These are phyloP conservation scores for Syngnathus rostellatus DNA, from an alignment of 2,797 vertebrate genomes.

Conservation along the genomic window DNA sequence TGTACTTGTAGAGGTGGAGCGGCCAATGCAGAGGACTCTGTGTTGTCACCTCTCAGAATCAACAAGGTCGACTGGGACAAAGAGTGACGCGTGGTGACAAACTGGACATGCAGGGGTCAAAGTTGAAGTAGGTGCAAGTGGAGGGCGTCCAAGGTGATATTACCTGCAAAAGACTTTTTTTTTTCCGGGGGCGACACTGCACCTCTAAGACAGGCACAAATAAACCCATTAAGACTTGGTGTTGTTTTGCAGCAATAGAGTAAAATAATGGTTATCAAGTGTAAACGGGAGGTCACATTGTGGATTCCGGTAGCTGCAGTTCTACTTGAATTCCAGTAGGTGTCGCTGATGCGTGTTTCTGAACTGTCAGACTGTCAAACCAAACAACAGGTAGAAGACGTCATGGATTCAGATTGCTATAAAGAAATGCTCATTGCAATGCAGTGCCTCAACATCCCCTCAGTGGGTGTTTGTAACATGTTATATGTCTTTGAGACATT, in stretches of 20 bases:
- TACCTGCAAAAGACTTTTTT: background rate
- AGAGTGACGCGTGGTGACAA: constrained; percentile 16
- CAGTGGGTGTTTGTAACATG: background rate
- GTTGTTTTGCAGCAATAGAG: background rate
- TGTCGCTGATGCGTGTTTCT: background rate
- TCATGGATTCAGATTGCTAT: background rate
- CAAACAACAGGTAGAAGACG: background rate
- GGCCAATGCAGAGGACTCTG: constrained; percentile 36
- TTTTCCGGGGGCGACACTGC: too few relatives aligned
- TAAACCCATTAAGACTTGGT: background rate
- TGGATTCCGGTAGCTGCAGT: background rate
- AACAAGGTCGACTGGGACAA: constrained; percentile 45
- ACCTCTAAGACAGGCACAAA: background rate
- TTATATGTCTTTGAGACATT: background rate
- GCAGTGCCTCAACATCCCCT: background rate
- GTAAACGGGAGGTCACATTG: background rate
- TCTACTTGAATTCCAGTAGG: background rate
- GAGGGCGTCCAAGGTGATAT: background rate
- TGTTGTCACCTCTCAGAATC: constrained; percentile 22
- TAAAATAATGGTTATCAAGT: background rate
- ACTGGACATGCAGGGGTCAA: constrained; percentile 21
- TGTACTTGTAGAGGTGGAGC: constrained; percentile 10
- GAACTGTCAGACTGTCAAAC: background rate
- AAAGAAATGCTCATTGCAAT: background rate
- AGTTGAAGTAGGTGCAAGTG: constrained; percentile 6